Evolutionary conservation across 2,888 invertebrate genomes (phyloP).

Genomic region (Agrotis puta): DNA sequence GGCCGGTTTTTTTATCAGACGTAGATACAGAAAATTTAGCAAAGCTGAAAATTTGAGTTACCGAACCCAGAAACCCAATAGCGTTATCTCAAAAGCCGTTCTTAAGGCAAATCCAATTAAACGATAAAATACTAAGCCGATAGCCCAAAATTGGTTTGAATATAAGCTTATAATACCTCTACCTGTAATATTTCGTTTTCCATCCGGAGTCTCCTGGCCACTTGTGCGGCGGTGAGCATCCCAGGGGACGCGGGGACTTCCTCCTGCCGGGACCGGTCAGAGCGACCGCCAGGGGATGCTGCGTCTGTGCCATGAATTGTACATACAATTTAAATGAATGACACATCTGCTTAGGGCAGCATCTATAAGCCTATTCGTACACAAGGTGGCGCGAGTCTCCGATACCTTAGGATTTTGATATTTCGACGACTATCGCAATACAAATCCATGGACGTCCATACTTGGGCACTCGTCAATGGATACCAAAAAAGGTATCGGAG

Average conservation of each 20-base stretch:
- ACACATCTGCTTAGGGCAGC: not conserved
- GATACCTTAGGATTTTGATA: too few relatives aligned
- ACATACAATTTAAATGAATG: conserved; percentile 40
- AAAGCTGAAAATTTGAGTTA: conserved; percentile 2
- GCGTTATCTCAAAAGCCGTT: conserved; percentile 26
- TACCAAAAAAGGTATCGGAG: too few relatives aligned
- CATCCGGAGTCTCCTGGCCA: conserved; percentile 92
- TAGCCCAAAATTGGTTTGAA: conserved; percentile 47
- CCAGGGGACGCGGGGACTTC: conserved; percentile 89
- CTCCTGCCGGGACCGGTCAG: conserved; percentile 87
- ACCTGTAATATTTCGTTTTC: conserved; percentile 95
- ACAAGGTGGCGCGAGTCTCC: too few relatives aligned
- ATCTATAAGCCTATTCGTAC: not conserved
- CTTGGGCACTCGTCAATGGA: too few relatives aligned
- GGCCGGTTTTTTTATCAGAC: not conserved
- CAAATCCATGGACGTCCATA: too few relatives aligned
- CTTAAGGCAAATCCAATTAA: conserved; percentile 33
- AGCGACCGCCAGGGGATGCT: conserved; percentile 85
- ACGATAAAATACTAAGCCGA: conserved; percentile 30
- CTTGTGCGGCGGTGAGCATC: conserved; percentile 90
- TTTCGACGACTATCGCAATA: too few relatives aligned
- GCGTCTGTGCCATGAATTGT: conserved; percentile 75
- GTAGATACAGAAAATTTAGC: not conserved
- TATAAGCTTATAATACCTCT: conserved; percentile 58
- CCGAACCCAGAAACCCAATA: conserved; percentile 15